Evolutionary conservation across 2,888 invertebrate species (phyloP), one percentile per base, ranked within the genome.

Genomic region (Acanthosepion pharaonis): DNA sequence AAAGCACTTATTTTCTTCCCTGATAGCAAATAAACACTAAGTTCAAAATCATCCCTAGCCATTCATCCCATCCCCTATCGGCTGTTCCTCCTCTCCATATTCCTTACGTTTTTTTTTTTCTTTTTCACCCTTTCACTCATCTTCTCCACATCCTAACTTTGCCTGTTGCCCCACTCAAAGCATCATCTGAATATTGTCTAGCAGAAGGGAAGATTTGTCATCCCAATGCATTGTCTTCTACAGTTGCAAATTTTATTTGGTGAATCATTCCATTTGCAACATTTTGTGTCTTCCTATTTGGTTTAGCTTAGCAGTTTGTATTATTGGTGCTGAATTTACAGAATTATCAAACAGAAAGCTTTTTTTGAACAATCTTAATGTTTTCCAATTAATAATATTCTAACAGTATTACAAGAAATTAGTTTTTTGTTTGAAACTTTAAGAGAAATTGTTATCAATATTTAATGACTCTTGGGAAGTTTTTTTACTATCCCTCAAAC

Each of bases 231-330:
- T 78, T 78, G 78, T 78, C 78, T 15, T 78, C 28, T 78, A 78
- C 78, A 78, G 78, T 78, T 78, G 78, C 78, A n/a, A n/a, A 78
- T 78, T 78, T 78, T 78, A n/a, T 78, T n/a, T 78, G 78, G 78
- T 78, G 78, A 78, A 78, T 78, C 78, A 78, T 78, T 78, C 78
- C 11, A n/a, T 11, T 78, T 1, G 78, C 78, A 78, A n/a, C n/a
- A 78, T 78, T 78, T 18, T 78, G n/a, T n/a, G n/a, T 28, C 9
- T 78, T 18, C 28, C n/a, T n/a, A 78, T 18, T 78, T 78, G n/a
- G n/a, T 8, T 78, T n/a, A 28, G n/a, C 5, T 78, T 78, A 78
- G n/a, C 78, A 78, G 78, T 78, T 78, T n/a, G 78, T n/a, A 78
- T 8, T n/a, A 23, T 9, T 78, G 78, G n/a, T 78, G 78, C n/a